phyloP scores from a whole-genome alignment of 2,797 vertebrate genomes.

The Todus mexicanus region DNA sequence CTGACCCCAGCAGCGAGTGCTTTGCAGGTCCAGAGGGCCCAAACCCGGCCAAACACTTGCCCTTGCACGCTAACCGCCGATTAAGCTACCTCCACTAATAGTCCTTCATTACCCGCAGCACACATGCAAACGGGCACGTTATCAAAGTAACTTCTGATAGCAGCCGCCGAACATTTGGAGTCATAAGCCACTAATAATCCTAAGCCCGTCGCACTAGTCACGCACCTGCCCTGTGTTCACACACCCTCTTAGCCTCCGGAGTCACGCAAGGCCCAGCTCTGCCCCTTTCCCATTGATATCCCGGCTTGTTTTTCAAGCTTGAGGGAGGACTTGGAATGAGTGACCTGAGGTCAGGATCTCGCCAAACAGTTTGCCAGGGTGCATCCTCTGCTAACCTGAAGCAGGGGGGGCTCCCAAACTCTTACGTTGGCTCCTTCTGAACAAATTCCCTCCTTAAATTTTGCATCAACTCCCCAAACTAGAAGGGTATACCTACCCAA shows the following conservation, averaged over 20 bases:
- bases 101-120: neutral
- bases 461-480: rapidly evolving
- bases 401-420: neutral
- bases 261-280: slow-evolving; percentile 21
- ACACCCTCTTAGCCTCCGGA: neutral
- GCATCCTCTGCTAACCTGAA: neutral
- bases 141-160: slow-evolving; percentile 21
- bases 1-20: rapidly evolving
- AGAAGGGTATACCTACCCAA: rapidly evolving
- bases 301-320: neutral
- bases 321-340: neutral
- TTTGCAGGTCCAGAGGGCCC: neutral
- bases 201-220: neutral
- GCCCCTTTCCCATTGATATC: neutral
- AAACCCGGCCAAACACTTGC: neutral
- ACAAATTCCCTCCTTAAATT: neutral
- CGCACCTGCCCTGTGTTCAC: neutral
- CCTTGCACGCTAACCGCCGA: neutral
- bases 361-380: neutral
- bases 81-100: neutral
- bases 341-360: neutral
- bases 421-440: neutral
- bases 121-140: neutral
- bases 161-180: neutral
- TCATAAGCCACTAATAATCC: neutral